Percentiles rank a stretch among this genome's conserved stretches.
Conservation (phyloP, 2,113 vertebrate genomes). For the Pelmatolapia mariae region DNA sequence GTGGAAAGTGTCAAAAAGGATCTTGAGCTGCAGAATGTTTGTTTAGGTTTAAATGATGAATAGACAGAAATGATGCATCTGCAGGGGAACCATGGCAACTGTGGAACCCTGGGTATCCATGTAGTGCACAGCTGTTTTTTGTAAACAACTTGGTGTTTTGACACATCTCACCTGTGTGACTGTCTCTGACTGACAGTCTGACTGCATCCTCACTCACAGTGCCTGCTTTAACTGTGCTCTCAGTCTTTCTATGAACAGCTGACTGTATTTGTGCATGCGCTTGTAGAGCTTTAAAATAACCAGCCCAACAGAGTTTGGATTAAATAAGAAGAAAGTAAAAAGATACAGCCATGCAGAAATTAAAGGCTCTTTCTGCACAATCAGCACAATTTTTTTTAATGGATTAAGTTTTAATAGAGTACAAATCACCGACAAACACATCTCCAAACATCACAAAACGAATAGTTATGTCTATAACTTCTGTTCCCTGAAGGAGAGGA, state of each 20-base stretch:
- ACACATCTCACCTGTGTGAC: background rate
- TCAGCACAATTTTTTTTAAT: background rate
- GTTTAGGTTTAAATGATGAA: background rate
- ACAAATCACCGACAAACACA: no score
- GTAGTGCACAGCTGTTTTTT: background rate
- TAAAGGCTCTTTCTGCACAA: accelerated
- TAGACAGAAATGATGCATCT: background rate
- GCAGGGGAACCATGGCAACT: background rate
- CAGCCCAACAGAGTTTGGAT: background rate
- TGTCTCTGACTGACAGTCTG: background rate
- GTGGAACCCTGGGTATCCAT: background rate
- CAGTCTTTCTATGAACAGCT: background rate
- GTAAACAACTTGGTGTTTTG: background rate
- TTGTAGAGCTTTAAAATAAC: background rate
- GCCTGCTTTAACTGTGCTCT: background rate
- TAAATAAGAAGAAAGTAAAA: background rate
- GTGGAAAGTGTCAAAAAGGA: background rate
- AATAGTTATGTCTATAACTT: no score
- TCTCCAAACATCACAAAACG: no score
- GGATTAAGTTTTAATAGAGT: background rate
- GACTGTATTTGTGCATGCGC: background rate
- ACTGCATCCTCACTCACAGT: background rate
- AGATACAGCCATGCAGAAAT: background rate
- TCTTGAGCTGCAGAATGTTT: background rate
- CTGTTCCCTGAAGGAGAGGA: no score